Conservation (phyloP, 2,113 vertebrate species). For the Ahaetulla prasina region DNA sequence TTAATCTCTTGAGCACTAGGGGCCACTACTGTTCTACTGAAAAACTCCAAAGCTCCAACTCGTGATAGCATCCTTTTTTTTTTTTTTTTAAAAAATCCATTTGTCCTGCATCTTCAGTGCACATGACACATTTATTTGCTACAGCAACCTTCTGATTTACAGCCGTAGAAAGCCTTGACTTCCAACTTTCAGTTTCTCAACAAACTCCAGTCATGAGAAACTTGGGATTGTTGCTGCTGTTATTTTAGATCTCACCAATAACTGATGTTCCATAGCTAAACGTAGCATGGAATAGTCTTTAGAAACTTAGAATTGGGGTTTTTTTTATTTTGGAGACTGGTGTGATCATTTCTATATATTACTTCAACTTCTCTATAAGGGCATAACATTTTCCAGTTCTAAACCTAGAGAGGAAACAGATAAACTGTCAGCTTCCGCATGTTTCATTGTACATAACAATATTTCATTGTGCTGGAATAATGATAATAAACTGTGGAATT, state of each 20-base stretch:
- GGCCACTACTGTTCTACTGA: neutral
- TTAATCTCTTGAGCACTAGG: neutral
- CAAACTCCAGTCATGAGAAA: neutral
- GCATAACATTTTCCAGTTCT: neutral
- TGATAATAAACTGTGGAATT: neutral
- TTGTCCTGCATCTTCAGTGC: too few relatives aligned
- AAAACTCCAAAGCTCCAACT: neutral
- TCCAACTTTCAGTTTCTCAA: neutral
- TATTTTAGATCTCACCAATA: neutral
- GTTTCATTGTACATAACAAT: neutral
- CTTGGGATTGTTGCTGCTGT: neutral
- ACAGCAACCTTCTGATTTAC: neutral
- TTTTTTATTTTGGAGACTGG: neutral
- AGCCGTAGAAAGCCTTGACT: neutral
- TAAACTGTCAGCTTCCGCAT: neutral
- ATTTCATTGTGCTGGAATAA: neutral
- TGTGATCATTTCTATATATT: neutral
- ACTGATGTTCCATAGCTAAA: neutral
- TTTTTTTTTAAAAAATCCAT: too few relatives aligned
- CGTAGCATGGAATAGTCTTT: neutral
- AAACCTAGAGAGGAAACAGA: neutral
- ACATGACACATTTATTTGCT: neutral
- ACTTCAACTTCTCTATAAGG: neutral
- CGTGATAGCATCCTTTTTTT: neutral
- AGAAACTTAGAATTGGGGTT: neutral